Conservation (phyloP, 2,113 vertebrate genomes). For the Embiotoca jacksoni region DNA sequence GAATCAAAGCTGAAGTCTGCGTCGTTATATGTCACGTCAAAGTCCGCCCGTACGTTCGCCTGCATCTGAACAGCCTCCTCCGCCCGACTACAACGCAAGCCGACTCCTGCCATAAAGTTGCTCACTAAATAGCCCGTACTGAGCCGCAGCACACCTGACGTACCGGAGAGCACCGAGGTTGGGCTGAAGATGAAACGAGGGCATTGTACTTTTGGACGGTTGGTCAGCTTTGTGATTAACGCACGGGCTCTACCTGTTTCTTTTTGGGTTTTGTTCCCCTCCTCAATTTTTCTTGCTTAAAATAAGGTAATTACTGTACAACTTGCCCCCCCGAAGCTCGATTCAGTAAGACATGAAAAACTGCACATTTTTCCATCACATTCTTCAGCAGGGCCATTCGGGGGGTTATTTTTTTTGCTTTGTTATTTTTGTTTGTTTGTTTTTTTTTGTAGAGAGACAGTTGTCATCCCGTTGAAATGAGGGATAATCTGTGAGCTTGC, state of each 20-base stretch:
- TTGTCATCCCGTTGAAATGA: conserved; percentile 63
- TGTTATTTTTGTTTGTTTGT: conserved; percentile 19
- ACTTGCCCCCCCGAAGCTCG: not conserved
- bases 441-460: conserved; percentile 34
- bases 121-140: not conserved
- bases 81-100: not conserved
- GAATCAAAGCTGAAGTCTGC: too few species aligned
- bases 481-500: conserved; percentile 60
- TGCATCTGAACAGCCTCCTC: conserved; percentile 11
- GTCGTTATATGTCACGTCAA: too few species aligned
- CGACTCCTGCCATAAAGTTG: conserved; percentile 7
- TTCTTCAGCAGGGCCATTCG: conserved; percentile 22
- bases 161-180: conserved; percentile 2
- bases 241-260: not conserved
- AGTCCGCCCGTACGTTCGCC: too few species aligned
- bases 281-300: not conserved
- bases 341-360: conserved; percentile 11
- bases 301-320: conserved; percentile 1
- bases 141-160: conserved; percentile 2
- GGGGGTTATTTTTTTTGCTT: conserved; percentile 27
- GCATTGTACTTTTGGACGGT: conserved; percentile 14
- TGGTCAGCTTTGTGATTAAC: conserved; percentile 9
- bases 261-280: not conserved
- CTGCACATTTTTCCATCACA: conserved; percentile 9
- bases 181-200: conserved; percentile 13